Base-by-base conservation (phyloP, 2,113 vertebrate species). In the Brachyhypopomus gauderio region DNA sequence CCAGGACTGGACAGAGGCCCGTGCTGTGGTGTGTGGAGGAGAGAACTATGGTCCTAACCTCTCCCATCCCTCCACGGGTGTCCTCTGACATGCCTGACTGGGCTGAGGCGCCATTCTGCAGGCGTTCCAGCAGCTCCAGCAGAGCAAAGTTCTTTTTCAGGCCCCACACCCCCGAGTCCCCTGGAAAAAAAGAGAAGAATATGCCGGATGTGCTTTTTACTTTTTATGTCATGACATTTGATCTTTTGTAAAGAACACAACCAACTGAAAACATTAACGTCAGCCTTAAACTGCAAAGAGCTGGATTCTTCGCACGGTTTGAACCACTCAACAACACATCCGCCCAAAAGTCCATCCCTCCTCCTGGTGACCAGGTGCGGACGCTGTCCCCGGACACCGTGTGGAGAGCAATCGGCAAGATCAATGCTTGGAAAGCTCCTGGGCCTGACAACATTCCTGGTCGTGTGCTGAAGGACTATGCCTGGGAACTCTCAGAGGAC, bases 111-210 rank as follows among this genome's bases (percentile, higher is more conserved):
- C 98, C 98, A 88, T 98, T 98, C 88, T 99, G 98, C 58, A 99
- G 93, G 45, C 98, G 94, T 89, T 99, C 98, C 86, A 98, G 86
- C 20, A 99, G 95, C 81, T 98, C 98, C 75, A 99, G 91, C 85
- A 98, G 93, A 85, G 98, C 97, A 93, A 99, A 99, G 91, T 99
- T 99, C 89, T 99, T 99, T 91, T 99, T 99, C 88, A 99, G 90
- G 30, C 98, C 98, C 98, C 98, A 99, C 66, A 99, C 96, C 84
- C 98, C 98, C 74, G 98, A 99, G 87, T 98, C 97, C 36, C 98
- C 97, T 99, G 38, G 41, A 79, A 0, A 64, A 64, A 8, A 41
- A 12, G 52, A 52, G 55, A 34, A 23, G n/a, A 75, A 3, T 56
- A 38, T 52, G 22, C 6, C 41, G 9, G 41, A 11, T 6, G 6